Evolutionary conservation across 2,888 invertebrate species (phyloP).

Genomic region (Stenodera caucasica): DNA sequence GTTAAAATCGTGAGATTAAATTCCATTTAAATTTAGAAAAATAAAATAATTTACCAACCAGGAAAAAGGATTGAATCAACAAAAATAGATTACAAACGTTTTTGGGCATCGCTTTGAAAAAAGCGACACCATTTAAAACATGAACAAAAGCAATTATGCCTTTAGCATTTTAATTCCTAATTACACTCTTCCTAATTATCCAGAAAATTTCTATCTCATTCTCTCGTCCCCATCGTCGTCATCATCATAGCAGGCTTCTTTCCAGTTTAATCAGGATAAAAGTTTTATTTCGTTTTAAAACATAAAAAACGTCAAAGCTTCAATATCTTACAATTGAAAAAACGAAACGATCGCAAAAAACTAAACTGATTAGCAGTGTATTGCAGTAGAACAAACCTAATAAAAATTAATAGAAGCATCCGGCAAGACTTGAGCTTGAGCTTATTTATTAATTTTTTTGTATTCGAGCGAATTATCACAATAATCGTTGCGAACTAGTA

Average conservation of each 20-base stretch:
- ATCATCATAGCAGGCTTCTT: neutral
- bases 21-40: neutral
- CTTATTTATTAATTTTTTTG: too few relatives aligned
- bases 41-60: neutral
- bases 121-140: slow-evolving; percentile 4
- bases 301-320: neutral
- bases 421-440: too few relatives aligned
- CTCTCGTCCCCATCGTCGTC: slow-evolving; percentile 6
- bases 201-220: slow-evolving; percentile 11
- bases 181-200: slow-evolving; percentile 22
- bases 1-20: neutral
- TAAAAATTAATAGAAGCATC: too few relatives aligned
- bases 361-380: slow-evolving; percentile 14
- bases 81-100: neutral
- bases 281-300: slow-evolving; percentile 20
- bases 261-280: slow-evolving; percentile 22
- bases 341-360: slow-evolving; percentile 1
- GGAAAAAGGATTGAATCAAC: neutral
- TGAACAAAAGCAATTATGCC: slow-evolving; percentile 19
- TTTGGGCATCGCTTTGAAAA: neutral
- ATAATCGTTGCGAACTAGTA: neutral
- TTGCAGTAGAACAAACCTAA: too few relatives aligned
- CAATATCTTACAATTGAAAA: too few relatives aligned
- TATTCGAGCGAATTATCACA: neutral
- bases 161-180: slow-evolving; percentile 19